These are phyloP conservation scores for Lepeophtheirus nordmannii DNA, from an alignment of 2,888 invertebrate genomes.

Conservation along the genomic window DNA sequence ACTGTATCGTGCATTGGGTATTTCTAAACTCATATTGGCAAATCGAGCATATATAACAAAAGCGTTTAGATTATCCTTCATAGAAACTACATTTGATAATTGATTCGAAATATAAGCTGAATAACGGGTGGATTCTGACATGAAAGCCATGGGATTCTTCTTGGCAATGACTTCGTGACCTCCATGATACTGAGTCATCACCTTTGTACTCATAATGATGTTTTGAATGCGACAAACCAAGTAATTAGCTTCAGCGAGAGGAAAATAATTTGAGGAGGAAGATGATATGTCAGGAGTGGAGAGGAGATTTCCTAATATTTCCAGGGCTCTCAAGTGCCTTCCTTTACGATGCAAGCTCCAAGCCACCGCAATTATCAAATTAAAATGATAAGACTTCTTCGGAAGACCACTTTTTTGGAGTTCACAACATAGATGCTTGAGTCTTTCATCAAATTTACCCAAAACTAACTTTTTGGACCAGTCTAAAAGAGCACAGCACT, in stretches of 20 bases:
- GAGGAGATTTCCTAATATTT: neutral
- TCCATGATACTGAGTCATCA: neutral
- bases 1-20: neutral
- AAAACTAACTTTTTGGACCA: slow-evolving; percentile 2
- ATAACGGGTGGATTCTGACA: neutral
- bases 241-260: slow-evolving; percentile 2
- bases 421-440: neutral
- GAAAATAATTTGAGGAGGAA: neutral
- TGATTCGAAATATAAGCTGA: neutral
- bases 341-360: neutral
- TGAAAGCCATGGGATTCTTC: neutral
- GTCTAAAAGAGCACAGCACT: neutral
- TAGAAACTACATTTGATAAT: neutral
- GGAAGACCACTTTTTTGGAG: neutral
- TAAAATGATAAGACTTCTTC: too few species aligned
- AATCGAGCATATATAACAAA: neutral
- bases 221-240: neutral
- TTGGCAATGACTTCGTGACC: neutral
- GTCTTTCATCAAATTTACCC: neutral
- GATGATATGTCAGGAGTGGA: neutral
- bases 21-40: neutral
- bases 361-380: neutral
- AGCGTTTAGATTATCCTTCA: neutral
- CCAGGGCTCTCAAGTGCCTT: neutral
- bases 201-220: neutral